Evolutionary conservation across 2,113 vertebrate species (phyloP).

Genomic region (Cavia aperea): DNA sequence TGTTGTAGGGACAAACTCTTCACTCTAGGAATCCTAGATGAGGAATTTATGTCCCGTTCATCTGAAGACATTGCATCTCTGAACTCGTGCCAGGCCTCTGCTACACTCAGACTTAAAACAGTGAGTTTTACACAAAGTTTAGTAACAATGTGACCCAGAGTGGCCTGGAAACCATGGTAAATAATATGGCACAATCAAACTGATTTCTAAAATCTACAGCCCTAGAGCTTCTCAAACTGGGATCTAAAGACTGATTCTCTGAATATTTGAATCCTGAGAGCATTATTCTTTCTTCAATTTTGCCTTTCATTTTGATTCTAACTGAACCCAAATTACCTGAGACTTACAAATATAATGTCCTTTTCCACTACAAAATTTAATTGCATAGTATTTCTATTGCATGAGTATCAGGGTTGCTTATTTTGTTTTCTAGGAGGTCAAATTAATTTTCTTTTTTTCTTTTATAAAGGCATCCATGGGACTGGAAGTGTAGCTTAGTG

Average conservation of each 20-base stretch:
- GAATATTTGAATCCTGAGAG: not conserved
- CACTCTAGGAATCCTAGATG: not conserved
- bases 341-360: not conserved
- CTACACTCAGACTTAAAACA: not conserved
- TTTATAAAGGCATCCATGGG: not conserved
- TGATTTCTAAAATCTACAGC: not conserved
- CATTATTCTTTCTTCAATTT: not conserved
- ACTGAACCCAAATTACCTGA: not conserved
- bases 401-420: not conserved
- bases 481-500: not conserved
- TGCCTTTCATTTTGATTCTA: slow-evolving; percentile 23
- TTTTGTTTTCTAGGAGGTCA: not conserved
- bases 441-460: not conserved
- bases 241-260: not conserved
- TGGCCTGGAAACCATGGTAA: not conserved
- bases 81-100: not conserved
- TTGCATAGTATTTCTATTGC: not conserved
- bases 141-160: not conserved
- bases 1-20: not conserved
- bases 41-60: not conserved
- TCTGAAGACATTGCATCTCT: not conserved
- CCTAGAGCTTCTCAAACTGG: not conserved
- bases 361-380: slow-evolving; percentile 30
- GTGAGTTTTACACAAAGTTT: not conserved
- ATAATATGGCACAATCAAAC: not conserved